Evolutionary conservation across 1,140 invertebrate genomes (phyloP), one percentile per base, ranked within the genome.

Genomic region (Globodera ellingtonae): DNA sequence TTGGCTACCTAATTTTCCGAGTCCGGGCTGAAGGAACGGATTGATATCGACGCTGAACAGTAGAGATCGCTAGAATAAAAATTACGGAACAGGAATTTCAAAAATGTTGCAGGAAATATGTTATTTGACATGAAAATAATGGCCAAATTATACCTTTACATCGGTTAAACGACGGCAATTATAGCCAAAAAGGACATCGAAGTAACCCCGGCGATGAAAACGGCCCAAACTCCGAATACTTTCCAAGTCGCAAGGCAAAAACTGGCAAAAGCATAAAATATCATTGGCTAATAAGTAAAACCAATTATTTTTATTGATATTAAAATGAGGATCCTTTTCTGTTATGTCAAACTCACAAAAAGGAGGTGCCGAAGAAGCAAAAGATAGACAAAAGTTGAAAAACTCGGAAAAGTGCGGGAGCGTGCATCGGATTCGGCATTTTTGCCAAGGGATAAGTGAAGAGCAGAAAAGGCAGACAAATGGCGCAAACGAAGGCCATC

Each of bases 191-290:
- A 21, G 8, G 82, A 78, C 70, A 86, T 83, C 21, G 50, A 46
- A 24, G 82, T 46, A 6, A 83, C 82, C 13, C 84, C 67, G 47
- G 66, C 15, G 18, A 83, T 85, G 65, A 76, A 83, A 44, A 83
- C 50, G 15, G 84, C 74, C 82, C 82, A 83, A 18, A 80, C 24
- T 21, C 78, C 62, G 74, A 76, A 83, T 18, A 86, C 83, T 24
- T 59, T 24, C 82, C 82, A 83, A 24, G 72, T 82, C 5, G 82
- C 67, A 7, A 83, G 52, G 73, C 83, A 83, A 76, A 83, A 83
- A 35, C 82, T 83, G 13, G 6, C 35, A 72, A 48, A 72, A 52
- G 24, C 4, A 21, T 35, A 72, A 47, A 73, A 13, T 35, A 35
- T 35, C 35, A 35, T 35, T 35, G 35, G 35, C 35, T 35, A 35